Percentiles rank a stretch among this genome's conserved stretches.
These are phyloP conservation scores for Eucidaris tribuloides DNA, from an alignment of 35 echinoderm and acorn worm species.

Conservation along the genomic window DNA sequence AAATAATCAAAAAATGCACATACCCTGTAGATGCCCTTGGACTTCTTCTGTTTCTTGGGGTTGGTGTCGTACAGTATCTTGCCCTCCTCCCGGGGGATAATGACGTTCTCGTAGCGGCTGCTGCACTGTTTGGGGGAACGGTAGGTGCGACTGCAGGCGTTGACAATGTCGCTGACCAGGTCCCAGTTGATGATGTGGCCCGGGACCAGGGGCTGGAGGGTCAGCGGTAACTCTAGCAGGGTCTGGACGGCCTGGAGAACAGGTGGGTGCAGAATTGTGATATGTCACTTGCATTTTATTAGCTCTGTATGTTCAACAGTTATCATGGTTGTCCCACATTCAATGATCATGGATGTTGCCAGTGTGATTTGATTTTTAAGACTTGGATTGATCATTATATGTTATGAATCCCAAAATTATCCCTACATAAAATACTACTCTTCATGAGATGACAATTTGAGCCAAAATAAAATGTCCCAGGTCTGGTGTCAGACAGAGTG, in stretches of 20 bases:
- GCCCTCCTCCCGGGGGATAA: conserved; percentile 92
- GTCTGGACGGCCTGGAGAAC: conserved; percentile 93
- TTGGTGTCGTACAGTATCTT: conserved; percentile 98
- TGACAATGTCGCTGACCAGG: conserved; percentile 98
- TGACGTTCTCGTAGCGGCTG: conserved; percentile 93
- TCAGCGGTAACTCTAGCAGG: conserved; percentile 79
- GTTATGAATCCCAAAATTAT: too few relatives aligned
- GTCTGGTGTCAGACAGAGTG: too few relatives aligned
- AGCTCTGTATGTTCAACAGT: too few relatives aligned
- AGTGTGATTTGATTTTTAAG: too few relatives aligned
- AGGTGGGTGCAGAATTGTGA: too few relatives aligned
- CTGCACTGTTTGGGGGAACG: conserved; percentile 96
- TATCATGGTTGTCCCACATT: too few relatives aligned
- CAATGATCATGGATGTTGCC: too few relatives aligned
- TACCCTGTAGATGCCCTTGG: conserved; percentile 90
- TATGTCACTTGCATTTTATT: too few relatives aligned
- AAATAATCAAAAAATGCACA: not conserved
- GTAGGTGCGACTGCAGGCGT: conserved; percentile 89
- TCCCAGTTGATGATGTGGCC: conserved; percentile 99
- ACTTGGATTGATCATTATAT: too few relatives aligned
- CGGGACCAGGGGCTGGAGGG: conserved; percentile 74
- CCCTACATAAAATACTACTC: too few relatives aligned
- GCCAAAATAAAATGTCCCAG: too few relatives aligned
- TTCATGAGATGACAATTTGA: too few relatives aligned
- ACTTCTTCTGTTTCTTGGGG: conserved; percentile 99